Base-by-base conservation (phyloP, 1,140 invertebrate species). In the Zaprionus taronus region DNA sequence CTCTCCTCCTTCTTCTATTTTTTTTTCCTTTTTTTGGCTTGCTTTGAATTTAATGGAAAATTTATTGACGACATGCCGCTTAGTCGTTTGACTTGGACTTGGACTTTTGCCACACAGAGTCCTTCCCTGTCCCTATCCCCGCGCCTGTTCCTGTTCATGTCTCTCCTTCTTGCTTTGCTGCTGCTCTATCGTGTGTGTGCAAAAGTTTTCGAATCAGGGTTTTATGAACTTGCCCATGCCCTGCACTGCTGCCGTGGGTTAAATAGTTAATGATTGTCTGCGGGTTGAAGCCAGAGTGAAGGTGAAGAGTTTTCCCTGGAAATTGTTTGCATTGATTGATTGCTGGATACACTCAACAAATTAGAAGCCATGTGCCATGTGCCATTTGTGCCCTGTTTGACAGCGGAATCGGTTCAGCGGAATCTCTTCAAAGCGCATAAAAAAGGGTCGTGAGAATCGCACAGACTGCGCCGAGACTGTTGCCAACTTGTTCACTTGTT, bases 21-120 rank as follows among this genome's bases (percentile, higher is more conserved):
- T 66, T 71, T 73, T 9, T 2, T n/a, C n/a, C n/a, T 60, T 81
- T 90, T 85, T 87, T 89, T 89, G 73, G 85, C 69, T 74, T 87
- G 83, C 83, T 87, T 87, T 87, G 84, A 87, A 87, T 87, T 87
- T 87, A 87, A 87, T 87, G 84, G 84, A 87, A 87, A 87, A 87
- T 87, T 87, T 87, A 87, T 87, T 87, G 84, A 87, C 84, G 84
- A 87, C 84, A 87, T 90, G 84, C 84, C 84, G 84, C 84, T 87
- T 87, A 87, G 84, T 89, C 84, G 84, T 87, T 87, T 87, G 84
- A 87, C 84, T 87, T 87, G 85, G 77, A 81, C 77, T 79, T 75
- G 76, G 83, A 89, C 84, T 87, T 84, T 87, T 89, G 84, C 78
- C 84, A 76, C 85, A 44, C 36, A 62, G 38, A 62, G 38, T 17